Percentiles rank a stretch among this genome's conserved stretches.
Conservation (phyloP, 1,140 invertebrate genomes). For the Pectinophora gossypiella region DNA sequence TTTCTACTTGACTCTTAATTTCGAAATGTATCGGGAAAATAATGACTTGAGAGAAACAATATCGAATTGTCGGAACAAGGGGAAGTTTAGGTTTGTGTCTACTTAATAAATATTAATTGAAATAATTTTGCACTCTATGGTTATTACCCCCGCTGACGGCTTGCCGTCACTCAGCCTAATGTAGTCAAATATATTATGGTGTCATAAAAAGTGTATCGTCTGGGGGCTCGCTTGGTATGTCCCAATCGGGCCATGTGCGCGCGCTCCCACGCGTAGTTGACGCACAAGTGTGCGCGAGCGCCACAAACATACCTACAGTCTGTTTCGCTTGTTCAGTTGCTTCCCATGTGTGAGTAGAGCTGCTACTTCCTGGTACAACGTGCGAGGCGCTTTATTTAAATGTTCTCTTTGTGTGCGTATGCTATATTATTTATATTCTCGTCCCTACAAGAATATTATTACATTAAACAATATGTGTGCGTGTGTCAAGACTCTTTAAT, state of each 20-base stretch:
- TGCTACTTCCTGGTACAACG: constrained; percentile 71
- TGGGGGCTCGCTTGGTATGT: constrained; percentile 66
- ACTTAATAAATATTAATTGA: too few species aligned
- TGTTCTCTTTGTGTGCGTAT: constrained; percentile 61
- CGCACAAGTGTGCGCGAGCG: constrained; percentile 67
- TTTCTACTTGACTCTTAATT: too few species aligned
- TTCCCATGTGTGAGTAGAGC: constrained; percentile 56
- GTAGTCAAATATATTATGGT: constrained; percentile 34
- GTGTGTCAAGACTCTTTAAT: constrained; percentile 67
- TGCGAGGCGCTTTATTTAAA: constrained; percentile 72
- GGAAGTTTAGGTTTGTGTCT: too few species aligned
- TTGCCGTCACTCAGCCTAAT: constrained; percentile 9
- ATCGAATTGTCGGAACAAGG: too few species aligned
- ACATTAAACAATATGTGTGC: constrained; percentile 57
- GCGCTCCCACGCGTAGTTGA: constrained; percentile 67
- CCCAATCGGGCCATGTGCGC: constrained; percentile 73
- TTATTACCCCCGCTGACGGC: constrained; percentile 17
- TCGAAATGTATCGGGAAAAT: too few species aligned
- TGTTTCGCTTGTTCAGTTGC: constrained; percentile 28
- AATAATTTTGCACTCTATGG: too few species aligned
- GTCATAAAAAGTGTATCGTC: constrained; percentile 68
- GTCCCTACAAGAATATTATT: constrained; percentile 63
- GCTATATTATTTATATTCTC: constrained; percentile 65
- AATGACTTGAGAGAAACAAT: too few species aligned
- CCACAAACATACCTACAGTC: constrained; percentile 47